Evolutionary conservation across 2,888 invertebrate genomes (phyloP), one percentile per base, ranked within the genome.

Genomic region (Stegana nigrithorax): DNA sequence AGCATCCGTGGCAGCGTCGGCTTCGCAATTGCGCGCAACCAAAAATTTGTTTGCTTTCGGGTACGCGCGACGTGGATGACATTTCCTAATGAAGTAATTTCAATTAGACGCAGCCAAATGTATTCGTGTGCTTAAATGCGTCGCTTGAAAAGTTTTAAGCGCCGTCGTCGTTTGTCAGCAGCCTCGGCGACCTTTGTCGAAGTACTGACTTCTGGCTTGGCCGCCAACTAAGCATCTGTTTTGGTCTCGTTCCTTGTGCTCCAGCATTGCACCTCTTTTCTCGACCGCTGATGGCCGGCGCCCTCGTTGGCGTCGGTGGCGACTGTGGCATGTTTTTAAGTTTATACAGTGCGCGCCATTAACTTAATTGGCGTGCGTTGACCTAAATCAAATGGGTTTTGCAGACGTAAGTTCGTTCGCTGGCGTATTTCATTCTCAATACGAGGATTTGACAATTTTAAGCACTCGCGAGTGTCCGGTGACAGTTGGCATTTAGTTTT

Each of bases 41-140:
- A 55, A 55, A 55, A 55, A 36, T 55, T 39, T 55, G 53, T 55
- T 55, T 55, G 53, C 53, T 55, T 55, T 55, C 36, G 32, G 53
- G 47, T 10, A n/a, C 6, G 50, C 25, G 27, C 50, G 6, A 26
- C 25, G 45, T 14, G 32, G 53, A 32, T 36, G 53, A n/a, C 32
- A 65, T 60, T 60, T 63, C 60, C 70, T 79, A 75, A 75, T 79
- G 77, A 79, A 75, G 79, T 79, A 73, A 75, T 75, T 79, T 79
- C 74, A 68, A 76, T 76, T 76, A 65, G 66, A 50, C 64, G 67
- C 66, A 62, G 59, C 56, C 53, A 55, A 50, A 55, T 55, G 53
- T 55, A 55, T 32, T 55, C 36, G 32, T 55, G 53, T 32, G 53
- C 53, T 55, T 36, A 55, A 55, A 55, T 12, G 19, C n/a, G 29